Percentiles rank a stretch among this genome's conserved stretches.
These are phyloP conservation scores for Ceyx margarethae DNA, from an alignment of 2,113 vertebrate genomes.

Conservation along the genomic window DNA sequence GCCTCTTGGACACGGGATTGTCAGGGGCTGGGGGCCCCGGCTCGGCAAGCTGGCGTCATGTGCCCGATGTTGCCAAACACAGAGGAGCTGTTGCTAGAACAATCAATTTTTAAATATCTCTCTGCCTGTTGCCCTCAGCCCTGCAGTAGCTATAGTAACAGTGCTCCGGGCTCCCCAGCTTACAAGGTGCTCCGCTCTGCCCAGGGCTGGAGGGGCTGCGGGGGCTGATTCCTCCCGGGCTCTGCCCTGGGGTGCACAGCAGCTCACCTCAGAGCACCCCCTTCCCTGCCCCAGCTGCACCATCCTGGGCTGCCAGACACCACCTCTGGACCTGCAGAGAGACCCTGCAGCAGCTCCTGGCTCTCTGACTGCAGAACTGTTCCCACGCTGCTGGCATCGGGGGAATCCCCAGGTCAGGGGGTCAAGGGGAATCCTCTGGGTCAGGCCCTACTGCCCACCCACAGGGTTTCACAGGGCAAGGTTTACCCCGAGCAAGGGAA, in stretches of 20 bases:
- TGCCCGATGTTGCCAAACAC: slow-evolving; percentile 42
- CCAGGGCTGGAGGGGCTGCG: neutral
- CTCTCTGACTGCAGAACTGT: fast-evolving
- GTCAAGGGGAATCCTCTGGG: no score
- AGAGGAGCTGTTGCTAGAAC: slow-evolving; percentile 34
- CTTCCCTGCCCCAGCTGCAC: fast-evolving
- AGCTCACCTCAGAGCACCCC: neutral
- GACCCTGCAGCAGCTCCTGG: neutral
- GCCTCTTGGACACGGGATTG: neutral
- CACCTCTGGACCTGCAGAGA: neutral
- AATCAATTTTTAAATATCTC: slow-evolving; percentile 54
- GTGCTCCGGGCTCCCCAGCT: slow-evolving; percentile 29
- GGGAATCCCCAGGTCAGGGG: neutral
- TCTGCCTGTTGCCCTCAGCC: slow-evolving; percentile 27
- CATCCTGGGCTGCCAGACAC: neutral
- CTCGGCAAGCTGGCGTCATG: neutral
- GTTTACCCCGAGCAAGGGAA: no score
- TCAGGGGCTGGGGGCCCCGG: neutral
- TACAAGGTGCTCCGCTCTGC: neutral
- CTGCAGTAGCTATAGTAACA: slow-evolving; percentile 72
- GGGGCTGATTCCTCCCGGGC: neutral
- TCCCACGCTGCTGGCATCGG: neutral
- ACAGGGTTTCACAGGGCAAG: neutral
- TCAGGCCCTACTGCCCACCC: neutral
- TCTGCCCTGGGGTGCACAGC: neutral